These are phyloP conservation scores for Myotis planiceps DNA, from an alignment of 2,797 vertebrate genomes.

Conservation along the genomic window DNA sequence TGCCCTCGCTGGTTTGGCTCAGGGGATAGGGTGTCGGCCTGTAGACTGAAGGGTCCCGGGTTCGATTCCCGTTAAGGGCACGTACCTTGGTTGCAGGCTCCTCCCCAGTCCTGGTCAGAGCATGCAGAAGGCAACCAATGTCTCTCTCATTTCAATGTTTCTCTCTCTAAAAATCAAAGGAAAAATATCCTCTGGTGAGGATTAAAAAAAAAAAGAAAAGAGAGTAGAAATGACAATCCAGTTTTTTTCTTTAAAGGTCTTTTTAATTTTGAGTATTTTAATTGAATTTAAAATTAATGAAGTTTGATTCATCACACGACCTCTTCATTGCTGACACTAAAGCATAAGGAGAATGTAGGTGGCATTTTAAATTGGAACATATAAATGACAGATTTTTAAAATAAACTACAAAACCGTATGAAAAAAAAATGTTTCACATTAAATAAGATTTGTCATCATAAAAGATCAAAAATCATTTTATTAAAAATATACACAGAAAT, in stretches of 20 bases:
- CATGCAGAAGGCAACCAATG: too few relatives aligned
- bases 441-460: slow-evolving; percentile 67
- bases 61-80: too few relatives aligned
- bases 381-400: slow-evolving; percentile 51
- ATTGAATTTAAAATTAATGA: slow-evolving; percentile 23
- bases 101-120: too few relatives aligned
- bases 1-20: too few relatives aligned
- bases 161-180: too few relatives aligned
- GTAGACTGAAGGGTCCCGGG: too few relatives aligned
- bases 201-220: background rate
- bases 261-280: slow-evolving; percentile 41
- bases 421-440: slow-evolving; percentile 49
- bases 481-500: slow-evolving; percentile 73
- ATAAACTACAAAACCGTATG: slow-evolving; percentile 28
- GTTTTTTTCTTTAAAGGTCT: slow-evolving; percentile 13
- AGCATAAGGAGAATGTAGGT: background rate
- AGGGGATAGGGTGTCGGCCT: too few relatives aligned
- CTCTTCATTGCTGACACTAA: slow-evolving; percentile 36
- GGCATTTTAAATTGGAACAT: slow-evolving; percentile 40
- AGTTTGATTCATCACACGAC: background rate
- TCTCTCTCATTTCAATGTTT: too few relatives aligned
- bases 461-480: slow-evolving; percentile 77
- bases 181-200: too few relatives aligned
- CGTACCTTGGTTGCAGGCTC: too few relatives aligned
- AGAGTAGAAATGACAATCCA: background rate